Evolutionary conservation across 1,140 invertebrate species (phyloP).

Genomic region (Meloidogyne chitwoodi): DNA sequence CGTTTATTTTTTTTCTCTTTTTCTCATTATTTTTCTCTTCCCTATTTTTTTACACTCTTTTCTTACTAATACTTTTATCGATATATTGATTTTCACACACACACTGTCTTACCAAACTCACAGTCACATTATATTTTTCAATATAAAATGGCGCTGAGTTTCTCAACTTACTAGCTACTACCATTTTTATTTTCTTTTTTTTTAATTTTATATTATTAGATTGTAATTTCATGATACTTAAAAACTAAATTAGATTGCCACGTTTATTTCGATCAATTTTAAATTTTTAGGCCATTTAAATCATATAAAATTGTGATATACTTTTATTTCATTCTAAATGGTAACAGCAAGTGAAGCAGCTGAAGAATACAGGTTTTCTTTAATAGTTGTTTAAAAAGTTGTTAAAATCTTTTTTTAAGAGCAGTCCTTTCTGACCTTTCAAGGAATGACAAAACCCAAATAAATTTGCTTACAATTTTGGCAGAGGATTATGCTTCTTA

Average conservation of each 20-base stretch:
- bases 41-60: neutral
- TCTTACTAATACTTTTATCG: neutral
- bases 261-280: neutral
- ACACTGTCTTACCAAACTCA: neutral
- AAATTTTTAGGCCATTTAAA: neutral
- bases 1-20: neutral
- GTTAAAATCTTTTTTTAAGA: slow-evolving; percentile 14
- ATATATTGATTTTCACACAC: neutral
- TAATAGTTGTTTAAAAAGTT: neutral
- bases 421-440: slow-evolving; percentile 73
- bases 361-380: slow-evolving; percentile 33
- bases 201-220: too few relatives aligned
- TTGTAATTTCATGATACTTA: too few relatives aligned
- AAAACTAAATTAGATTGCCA: too few relatives aligned
- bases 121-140: neutral
- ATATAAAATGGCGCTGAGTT: neutral
- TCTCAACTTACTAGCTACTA: neutral
- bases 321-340: slow-evolving; percentile 6
- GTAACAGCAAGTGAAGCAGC: slow-evolving; percentile 23
- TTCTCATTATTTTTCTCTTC: neutral
- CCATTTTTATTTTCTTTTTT: neutral
- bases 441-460: slow-evolving; percentile 89
- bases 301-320: neutral
- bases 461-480: slow-evolving; percentile 91
- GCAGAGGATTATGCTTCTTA: slow-evolving; percentile 86